These are phyloP conservation scores for Chrysemys picta DNA, from an alignment of 2,113 vertebrate species.

Conservation along the genomic window DNA sequence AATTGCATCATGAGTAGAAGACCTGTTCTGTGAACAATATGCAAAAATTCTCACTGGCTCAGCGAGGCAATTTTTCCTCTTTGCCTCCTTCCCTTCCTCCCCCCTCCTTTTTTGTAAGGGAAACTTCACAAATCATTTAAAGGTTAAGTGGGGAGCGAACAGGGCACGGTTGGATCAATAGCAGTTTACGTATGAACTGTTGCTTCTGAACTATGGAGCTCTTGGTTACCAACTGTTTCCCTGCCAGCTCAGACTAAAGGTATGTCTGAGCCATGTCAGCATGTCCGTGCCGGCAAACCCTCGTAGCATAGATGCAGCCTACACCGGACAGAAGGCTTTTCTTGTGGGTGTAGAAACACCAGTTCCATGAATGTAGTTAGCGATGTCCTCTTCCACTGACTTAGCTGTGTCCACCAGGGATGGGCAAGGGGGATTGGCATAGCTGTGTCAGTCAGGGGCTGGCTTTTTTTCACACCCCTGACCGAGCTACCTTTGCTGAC, in stretches of 20 bases:
- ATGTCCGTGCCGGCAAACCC: not conserved
- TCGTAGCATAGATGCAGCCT: not conserved
- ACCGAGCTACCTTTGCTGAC: not conserved
- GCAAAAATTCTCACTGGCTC: not conserved
- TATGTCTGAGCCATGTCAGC: not conserved
- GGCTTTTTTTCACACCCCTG: not conserved
- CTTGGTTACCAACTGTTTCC: not conserved
- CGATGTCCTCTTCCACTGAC: not conserved
- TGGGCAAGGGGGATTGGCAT: not conserved
- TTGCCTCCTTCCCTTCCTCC: not conserved
- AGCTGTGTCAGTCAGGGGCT: not conserved
- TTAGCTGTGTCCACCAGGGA: not conserved
- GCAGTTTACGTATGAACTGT: accelerated
- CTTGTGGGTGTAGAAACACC: not conserved
- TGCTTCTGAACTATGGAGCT: accelerated
- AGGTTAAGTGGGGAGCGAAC: not conserved
- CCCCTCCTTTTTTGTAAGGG: not conserved
- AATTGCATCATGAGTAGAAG: not conserved
- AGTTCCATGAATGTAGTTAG: not conserved
- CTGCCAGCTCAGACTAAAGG: not conserved
- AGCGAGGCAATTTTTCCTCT: not conserved
- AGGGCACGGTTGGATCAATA: accelerated
- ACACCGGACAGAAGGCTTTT: not conserved
- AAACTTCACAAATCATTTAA: not conserved
- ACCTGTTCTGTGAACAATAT: not conserved